Evolutionary conservation across 1,140 invertebrate species (phyloP), one percentile per base, ranked within the genome.

Genomic region (Zaprionus taronus): DNA sequence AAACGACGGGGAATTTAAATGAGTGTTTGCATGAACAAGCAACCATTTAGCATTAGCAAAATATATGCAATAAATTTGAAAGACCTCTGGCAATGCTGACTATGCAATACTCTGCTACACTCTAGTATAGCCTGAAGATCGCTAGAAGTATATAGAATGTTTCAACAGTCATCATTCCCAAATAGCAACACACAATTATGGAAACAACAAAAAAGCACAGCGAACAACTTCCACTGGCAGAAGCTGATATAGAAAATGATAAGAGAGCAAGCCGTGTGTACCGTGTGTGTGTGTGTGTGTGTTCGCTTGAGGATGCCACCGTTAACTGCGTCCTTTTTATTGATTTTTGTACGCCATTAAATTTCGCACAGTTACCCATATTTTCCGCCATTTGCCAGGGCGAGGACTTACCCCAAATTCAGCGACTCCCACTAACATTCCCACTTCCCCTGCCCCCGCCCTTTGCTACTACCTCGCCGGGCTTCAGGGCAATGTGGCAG

Each of bases 281-380:
- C 65, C 57, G n/a, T n/a, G n/a, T n/a, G n/a, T 68, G 70, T 58
- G 60, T 51, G 17, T 57, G 34, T 15, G 2, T 70, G 31, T 15
- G 62, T 22, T 24, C 26, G 5, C 20, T 66, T 72, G 55, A 72
- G 66, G 62, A 61, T 14, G 55, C 28, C 65, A 22, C 20, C 26
- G 62, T 72, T 79, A 79, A 77, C 64, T 49, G 71, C 69, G 79
- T 78, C 71, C 62, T 72, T 82, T 84, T 90, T 90, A 90, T 90
- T 84, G 85, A 90, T 90, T 90, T 90, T 90, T 57, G 79, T 79
- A 75, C 79, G 86, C 85, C 85, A 90, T 90, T 90, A 90, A 83
- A 85, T 91, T 89, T 90, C 65, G 86, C 85, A 90, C 85, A 90
- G 86, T 90, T 90, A 90, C 85, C 85, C 85, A 90, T 91, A 90